phyloP scores from a whole-genome alignment of 2,797 vertebrate species.

The Huso huso region DNA sequence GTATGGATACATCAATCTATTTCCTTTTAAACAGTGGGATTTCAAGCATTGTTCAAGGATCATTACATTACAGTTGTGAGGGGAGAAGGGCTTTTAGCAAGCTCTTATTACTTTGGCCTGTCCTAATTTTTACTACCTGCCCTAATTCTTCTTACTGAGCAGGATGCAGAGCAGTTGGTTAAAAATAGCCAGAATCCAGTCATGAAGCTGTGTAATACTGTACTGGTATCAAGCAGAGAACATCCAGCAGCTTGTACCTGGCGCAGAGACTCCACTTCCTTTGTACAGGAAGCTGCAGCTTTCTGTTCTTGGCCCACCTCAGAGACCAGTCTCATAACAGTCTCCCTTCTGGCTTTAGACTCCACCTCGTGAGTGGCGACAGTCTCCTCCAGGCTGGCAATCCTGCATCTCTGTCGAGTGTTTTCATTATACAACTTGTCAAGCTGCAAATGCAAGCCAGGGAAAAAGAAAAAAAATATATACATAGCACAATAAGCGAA shows the following conservation, averaged over 20 bases:
- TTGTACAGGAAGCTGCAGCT: conserved; percentile 43
- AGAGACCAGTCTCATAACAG: conserved; percentile 68
- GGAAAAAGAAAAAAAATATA: conserved; percentile 21
- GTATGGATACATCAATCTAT: no score
- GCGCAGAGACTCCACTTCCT: conserved; percentile 57
- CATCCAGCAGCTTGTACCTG: conserved; percentile 48
- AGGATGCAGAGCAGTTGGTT: no score
- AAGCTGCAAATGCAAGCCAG: conserved; percentile 38
- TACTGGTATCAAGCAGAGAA: no score
- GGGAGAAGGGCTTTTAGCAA: no score
- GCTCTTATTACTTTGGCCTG: no score
- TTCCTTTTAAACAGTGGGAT: no score
- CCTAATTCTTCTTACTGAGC: no score
- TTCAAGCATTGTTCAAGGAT: no score
- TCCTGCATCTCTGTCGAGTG: conserved; percentile 48
- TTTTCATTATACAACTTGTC: conserved; percentile 54
- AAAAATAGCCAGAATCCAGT: no score
- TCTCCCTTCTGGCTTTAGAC: conserved; percentile 77
- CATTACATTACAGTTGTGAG: no score
- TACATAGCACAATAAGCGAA: not conserved
- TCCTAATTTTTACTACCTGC: no score
- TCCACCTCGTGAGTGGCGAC: conserved; percentile 71
- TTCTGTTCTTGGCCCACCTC: conserved; percentile 68
- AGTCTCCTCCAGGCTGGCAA: conserved; percentile 63
- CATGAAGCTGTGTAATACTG: no score